Conservation (phyloP, 2,113 vertebrate genomes). For the Synodontis membranacea region DNA sequence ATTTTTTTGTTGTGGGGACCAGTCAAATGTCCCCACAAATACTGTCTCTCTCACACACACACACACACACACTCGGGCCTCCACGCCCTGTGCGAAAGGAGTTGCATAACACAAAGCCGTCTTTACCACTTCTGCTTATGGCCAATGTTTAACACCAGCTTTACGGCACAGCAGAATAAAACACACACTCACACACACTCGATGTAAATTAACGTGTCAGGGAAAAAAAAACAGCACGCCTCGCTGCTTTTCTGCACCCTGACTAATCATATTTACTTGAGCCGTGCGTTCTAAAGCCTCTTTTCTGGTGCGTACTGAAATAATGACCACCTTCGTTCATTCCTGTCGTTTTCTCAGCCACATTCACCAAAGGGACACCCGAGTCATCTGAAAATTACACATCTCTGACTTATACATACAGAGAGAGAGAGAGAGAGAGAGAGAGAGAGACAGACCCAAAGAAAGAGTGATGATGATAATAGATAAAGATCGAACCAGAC, state of each 20-base stretch:
- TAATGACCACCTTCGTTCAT: background rate
- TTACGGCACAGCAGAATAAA: background rate
- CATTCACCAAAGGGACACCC: too few relatives aligned
- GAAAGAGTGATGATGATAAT: background rate
- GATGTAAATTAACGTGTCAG: background rate
- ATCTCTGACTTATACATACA: too few relatives aligned
- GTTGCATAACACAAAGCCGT: slow-evolving; percentile 11
- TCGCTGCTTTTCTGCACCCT: background rate
- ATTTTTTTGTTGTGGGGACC: background rate
- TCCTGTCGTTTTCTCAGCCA: too few relatives aligned
- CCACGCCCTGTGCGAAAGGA: background rate
- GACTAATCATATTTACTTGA: background rate
- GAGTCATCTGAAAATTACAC: too few relatives aligned
- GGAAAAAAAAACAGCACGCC: background rate
- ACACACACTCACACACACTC: background rate
- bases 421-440: background rate
- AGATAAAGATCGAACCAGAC: background rate
- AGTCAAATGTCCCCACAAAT: background rate
- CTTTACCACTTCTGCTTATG: background rate
- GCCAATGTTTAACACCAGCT: slow-evolving; percentile 14
- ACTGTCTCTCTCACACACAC: background rate
- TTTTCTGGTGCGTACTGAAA: background rate
- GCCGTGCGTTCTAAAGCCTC: background rate
- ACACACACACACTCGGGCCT: background rate
- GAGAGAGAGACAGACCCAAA: background rate